Base-by-base conservation (phyloP, 2,797 vertebrate genomes). In the Clarias platycephalus region DNA sequence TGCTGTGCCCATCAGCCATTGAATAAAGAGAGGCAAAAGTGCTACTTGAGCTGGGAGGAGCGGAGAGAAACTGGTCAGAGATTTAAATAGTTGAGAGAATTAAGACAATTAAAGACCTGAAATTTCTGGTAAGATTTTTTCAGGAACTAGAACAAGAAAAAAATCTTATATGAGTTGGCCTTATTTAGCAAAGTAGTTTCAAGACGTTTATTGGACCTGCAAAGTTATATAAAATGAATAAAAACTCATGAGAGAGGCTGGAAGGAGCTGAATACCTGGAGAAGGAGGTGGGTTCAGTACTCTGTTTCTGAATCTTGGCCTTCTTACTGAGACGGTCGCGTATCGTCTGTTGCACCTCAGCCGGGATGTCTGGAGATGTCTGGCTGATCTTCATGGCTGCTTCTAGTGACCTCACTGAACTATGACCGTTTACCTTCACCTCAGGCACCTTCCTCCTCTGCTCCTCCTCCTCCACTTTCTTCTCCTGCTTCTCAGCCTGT, bases 381-480 rank as follows among this genome's bases (percentile, higher is more conserved):
- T 99, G 98, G 92, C 98, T 99, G 91, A 99, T 99, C 94, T 99
- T 99, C 96, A 99, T 96, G 0, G 98, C 97, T 0, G 97, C 96
- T 88, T 99, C 97, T 37, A 96, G 92, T 37, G 95, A 92, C 91
- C 95, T 97, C 28, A 95, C 92, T 0, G 95, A 89, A 83, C 95
- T 94, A 83, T 95, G 95, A 44, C 93, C 96, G 0, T 97, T 96
- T 40, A 93, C 90, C 88, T 92, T 94, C 85, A 91, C 92, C 31
- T 94, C 94, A 0, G 89, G 91, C 64, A 95, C 96, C 79, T 95
- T 94, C 90, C 96, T 97, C 91, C 96, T 96, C 57, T 94, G 93
- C 67, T 93, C 90, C 89, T 97, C 97, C 37, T 94, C 90, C 76
- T 92, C 92, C 85, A 94, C 95, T 16, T 85, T 84, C 83, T 87